Percentiles rank a stretch among this genome's conserved stretches.
Conservation (phyloP, 2,113 vertebrate species). For the Ondatra zibethicus region DNA sequence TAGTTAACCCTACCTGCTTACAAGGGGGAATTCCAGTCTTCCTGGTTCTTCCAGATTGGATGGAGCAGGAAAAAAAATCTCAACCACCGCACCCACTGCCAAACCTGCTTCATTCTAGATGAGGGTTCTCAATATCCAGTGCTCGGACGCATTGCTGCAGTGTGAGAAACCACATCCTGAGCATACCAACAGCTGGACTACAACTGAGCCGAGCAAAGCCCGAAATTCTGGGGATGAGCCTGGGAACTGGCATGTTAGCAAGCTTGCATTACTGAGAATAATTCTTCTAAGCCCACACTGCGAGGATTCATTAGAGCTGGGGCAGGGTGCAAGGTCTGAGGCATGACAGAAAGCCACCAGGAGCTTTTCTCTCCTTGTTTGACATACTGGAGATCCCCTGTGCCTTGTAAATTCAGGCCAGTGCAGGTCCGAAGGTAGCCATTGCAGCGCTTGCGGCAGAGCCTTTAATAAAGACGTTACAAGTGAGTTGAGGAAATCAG, state of each 20-base stretch:
- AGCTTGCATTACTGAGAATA: not conserved
- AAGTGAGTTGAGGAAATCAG: not conserved
- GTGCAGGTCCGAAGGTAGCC: not conserved
- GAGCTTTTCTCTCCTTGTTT: not conserved
- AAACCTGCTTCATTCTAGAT: not conserved
- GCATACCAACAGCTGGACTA: not conserved
- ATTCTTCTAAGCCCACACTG: not conserved
- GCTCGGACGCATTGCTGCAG: not conserved
- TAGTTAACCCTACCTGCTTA: not conserved
- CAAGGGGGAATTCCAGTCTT: not conserved
- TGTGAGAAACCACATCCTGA: not conserved
- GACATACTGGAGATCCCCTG: not conserved
- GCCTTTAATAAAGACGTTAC: not conserved
- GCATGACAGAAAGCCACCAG: not conserved
- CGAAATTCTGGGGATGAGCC: not conserved
- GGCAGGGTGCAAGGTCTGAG: not conserved
- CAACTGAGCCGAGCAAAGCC: not conserved
- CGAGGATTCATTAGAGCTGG: not conserved
- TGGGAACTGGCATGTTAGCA: not conserved
- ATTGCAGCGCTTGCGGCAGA: not conserved
- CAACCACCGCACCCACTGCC: not conserved
- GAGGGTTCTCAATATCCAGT: not conserved
- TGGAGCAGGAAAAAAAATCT: not conserved
- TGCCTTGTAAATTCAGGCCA: conserved; percentile 2
- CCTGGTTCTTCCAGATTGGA: not conserved